These are phyloP conservation scores for Agonopterix alstromeriana DNA, from an alignment of 2,888 invertebrate species.

Conservation along the genomic window DNA sequence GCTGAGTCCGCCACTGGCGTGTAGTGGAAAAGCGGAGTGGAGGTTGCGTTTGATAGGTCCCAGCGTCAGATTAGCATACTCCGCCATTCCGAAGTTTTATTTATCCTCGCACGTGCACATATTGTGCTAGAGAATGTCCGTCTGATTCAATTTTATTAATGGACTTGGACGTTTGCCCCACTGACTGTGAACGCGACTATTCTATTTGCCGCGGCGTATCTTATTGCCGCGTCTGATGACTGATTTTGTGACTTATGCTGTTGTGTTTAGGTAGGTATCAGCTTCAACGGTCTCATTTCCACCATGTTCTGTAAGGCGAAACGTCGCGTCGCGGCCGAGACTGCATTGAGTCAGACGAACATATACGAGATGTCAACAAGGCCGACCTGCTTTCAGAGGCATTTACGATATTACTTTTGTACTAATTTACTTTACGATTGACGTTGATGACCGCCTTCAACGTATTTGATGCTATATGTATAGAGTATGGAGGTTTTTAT, in stretches of 20 bases:
- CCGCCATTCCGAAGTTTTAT: conserved; percentile 31
- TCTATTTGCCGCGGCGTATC: conserved; percentile 59
- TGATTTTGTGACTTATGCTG: conserved; percentile 36
- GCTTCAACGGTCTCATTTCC: conserved; percentile 21
- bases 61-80: background rate
- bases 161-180: conserved; percentile 75
- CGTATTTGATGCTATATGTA: conserved; percentile 20
- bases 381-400: conserved; percentile 42
- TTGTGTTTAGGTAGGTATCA: conserved; percentile 36
- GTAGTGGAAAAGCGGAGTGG: background rate
- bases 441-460: conserved; percentile 27
- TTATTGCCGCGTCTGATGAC: conserved; percentile 29
- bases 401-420: conserved; percentile 57
- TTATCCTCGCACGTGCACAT: conserved; percentile 65
- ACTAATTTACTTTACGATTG: conserved; percentile 55
- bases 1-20: no score
- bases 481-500: conserved; percentile 5
- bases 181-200: conserved; percentile 62
- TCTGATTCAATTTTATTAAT: conserved; percentile 77
- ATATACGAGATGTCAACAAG: conserved; percentile 54
- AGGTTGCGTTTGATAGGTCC: background rate
- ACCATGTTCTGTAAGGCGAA: conserved; percentile 23
- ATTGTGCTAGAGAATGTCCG: conserved; percentile 69
- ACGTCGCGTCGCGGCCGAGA: conserved; percentile 24
- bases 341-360: conserved; percentile 60